Evolutionary conservation across 1,140 invertebrate genomes (phyloP).

Genomic region (Megalonaias nervosa): DNA sequence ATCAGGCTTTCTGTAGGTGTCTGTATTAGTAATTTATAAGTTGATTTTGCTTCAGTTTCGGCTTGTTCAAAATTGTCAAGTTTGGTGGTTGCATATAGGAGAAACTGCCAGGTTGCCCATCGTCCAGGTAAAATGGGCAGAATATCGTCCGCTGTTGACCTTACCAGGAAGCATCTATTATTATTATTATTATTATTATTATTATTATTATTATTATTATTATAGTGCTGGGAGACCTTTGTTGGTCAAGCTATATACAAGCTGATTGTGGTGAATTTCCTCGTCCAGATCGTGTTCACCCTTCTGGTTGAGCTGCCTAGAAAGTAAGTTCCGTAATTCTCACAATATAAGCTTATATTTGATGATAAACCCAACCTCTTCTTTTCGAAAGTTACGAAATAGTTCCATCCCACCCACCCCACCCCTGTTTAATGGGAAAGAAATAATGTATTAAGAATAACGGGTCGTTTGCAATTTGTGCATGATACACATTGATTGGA

Average conservation of each 20-base stretch:
- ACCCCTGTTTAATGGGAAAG: not conserved
- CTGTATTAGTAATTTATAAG: no score
- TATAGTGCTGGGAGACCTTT: conserved; percentile 89
- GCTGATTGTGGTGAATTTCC: conserved; percentile 84
- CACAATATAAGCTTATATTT: not conserved
- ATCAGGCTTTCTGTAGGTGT: no score
- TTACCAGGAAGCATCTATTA: no score
- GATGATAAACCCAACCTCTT: not conserved
- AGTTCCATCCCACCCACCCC: not conserved
- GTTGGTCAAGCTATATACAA: conserved; percentile 91
- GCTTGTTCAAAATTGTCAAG: no score
- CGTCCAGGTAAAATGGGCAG: no score
- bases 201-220: not conserved
- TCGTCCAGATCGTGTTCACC: conserved; percentile 82
- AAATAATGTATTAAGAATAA: not conserved
- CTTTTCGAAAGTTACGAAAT: not conserved
- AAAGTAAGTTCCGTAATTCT: conserved; percentile 66
- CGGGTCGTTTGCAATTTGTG: not conserved
- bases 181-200: not conserved
- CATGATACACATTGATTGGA: not conserved
- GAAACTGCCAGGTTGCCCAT: no score
- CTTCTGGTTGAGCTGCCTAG: conserved; percentile 86
- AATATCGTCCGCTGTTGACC: no score
- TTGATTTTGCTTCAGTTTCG: no score
- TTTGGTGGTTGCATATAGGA: no score